These are phyloP conservation scores for Malthinus flaveolus DNA, from an alignment of 2,888 invertebrate genomes.

Conservation along the genomic window DNA sequence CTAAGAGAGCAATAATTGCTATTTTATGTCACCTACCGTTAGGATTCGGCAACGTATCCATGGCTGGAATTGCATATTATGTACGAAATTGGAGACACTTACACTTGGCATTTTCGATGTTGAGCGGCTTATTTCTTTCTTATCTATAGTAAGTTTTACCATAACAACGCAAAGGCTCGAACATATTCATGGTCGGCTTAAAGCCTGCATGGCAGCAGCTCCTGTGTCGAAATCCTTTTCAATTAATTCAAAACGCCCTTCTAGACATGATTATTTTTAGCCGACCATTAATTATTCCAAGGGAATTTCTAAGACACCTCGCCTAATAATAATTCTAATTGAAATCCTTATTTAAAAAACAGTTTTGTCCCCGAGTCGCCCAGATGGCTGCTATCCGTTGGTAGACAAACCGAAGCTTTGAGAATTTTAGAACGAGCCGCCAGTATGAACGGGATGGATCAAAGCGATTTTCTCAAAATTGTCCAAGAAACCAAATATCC, in stretches of 20 bases:
- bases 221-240: no score
- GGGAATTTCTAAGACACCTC: no score
- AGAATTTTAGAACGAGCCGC: conserved; percentile 51
- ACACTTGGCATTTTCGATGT: conserved; percentile 58
- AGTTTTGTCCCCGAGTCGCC: conserved; percentile 65
- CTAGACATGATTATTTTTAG: no score
- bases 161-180: no score
- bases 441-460: conserved; percentile 42
- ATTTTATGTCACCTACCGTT: conserved; percentile 67
- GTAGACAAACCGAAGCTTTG: conserved; percentile 57
- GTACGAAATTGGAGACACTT: conserved; percentile 65
- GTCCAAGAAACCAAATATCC: conserved; percentile 46
- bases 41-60: conserved; percentile 62
- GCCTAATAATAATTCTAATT: neutral
- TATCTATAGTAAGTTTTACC: conserved; percentile 56
- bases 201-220: no score
- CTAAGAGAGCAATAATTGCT: conserved; percentile 64
- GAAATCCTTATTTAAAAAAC: neutral
- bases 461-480: conserved; percentile 23
- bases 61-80: conserved; percentile 62
- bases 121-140: conserved; percentile 57
- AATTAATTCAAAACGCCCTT: no score
- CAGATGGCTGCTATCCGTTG: conserved; percentile 63
- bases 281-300: no score
- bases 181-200: no score